These are phyloP conservation scores for Myrmecophaga tridactyla DNA, from an alignment of 2,113 vertebrate genomes.

Conservation along the genomic window DNA sequence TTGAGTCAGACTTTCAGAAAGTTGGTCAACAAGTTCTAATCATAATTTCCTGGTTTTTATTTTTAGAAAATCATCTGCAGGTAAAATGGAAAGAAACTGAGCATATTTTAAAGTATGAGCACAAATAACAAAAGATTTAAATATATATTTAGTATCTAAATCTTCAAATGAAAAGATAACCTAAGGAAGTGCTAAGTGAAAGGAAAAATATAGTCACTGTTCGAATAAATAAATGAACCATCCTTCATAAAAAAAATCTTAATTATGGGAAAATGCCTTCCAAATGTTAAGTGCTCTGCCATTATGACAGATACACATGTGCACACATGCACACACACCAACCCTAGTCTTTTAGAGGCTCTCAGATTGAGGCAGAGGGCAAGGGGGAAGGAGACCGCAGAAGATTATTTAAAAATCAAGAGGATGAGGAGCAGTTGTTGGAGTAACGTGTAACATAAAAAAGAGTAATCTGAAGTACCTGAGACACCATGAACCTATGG, in stretches of 20 bases:
- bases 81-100: neutral
- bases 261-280: neutral
- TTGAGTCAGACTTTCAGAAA: neutral
- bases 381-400: neutral
- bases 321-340: neutral
- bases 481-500: neutral
- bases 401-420: neutral
- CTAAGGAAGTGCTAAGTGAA: neutral
- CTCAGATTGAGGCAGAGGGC: neutral
- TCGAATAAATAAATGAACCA: neutral
- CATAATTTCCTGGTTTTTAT: neutral
- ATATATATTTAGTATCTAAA: neutral
- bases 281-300: neutral
- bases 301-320: neutral
- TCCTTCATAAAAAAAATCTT: neutral
- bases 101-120: neutral
- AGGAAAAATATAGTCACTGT: neutral
- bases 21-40: neutral
- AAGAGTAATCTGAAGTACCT: neutral
- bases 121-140: conserved; percentile 2
- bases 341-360: neutral
- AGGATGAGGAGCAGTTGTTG: neutral
- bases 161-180: neutral
- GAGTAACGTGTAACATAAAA: neutral
- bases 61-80: neutral